Evolutionary conservation across 2,888 invertebrate species (phyloP).

Genomic region (Rhogogaster chlorosoma): DNA sequence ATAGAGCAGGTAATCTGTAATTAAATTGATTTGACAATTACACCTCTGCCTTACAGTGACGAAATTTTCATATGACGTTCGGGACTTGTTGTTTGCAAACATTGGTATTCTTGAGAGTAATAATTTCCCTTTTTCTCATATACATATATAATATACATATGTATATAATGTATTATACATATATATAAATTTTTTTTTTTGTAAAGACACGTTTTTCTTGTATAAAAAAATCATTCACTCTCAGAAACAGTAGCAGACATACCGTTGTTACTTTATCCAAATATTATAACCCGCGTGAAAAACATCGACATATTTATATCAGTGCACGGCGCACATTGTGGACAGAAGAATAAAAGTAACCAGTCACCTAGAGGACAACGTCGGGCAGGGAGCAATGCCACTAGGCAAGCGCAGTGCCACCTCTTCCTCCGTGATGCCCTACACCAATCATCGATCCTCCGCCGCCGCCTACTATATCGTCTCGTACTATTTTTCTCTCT

Average conservation of each 20-base stretch:
- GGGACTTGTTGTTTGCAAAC: constrained; percentile 4
- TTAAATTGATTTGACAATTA: constrained; percentile 25
- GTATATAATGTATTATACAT: neutral
- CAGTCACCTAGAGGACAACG: constrained; percentile 81
- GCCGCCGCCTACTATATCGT: constrained; percentile 78
- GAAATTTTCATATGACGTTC: neutral
- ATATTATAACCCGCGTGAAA: constrained; percentile 31
- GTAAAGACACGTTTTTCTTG: constrained; percentile 46
- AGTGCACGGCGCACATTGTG: constrained; percentile 15
- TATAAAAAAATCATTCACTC: constrained; percentile 57
- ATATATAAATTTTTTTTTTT: constrained; percentile 41
- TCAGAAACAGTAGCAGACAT: constrained; percentile 54
- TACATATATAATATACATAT: constrained; percentile 15
- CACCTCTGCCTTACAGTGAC: constrained; percentile 2
- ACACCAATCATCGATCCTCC: constrained; percentile 75
- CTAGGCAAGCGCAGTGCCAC: constrained; percentile 80
- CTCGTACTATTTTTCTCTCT: constrained; percentile 93
- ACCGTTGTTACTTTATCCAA: constrained; percentile 54
- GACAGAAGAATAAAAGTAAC: constrained; percentile 46
- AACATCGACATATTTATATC: neutral
- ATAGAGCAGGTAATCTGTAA: constrained; percentile 1
- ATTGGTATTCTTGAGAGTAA: constrained; percentile 7
- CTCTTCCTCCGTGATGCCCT: constrained; percentile 73
- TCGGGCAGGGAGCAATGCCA: constrained; percentile 86
- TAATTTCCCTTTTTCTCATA: constrained; percentile 7